Conservation (phyloP, 2,797 vertebrate species). For the Decapterus maruadsi region DNA sequence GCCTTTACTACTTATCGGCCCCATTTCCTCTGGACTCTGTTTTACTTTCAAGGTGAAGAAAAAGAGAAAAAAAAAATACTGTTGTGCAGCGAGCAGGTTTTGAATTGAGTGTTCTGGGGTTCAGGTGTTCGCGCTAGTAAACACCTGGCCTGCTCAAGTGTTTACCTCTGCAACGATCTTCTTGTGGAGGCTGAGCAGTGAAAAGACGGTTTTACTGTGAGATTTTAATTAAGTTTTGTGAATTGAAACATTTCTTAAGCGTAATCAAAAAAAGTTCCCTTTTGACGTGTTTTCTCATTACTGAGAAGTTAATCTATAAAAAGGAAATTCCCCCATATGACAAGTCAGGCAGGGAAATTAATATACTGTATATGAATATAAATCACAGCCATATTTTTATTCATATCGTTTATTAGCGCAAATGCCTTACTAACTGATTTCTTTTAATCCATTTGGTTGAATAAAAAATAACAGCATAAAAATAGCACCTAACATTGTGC, state of each 20-base stretch:
- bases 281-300: conserved; percentile 16
- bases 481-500: neutral
- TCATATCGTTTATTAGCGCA: neutral
- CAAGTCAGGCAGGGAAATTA: conserved; percentile 11
- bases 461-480: neutral
- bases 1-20: conserved; percentile 57
- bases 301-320: conserved; percentile 11
- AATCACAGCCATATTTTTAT: conserved; percentile 2
- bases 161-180: conserved; percentile 37
- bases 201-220: neutral
- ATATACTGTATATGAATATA: neutral
- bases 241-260: conserved; percentile 13
- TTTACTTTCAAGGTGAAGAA: conserved; percentile 49
- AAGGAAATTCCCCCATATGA: conserved; percentile 8
- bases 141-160: conserved; percentile 49
- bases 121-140: conserved; percentile 45
- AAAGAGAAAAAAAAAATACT: neutral
- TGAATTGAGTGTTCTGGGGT: conserved; percentile 40
- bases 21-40: conserved; percentile 61
- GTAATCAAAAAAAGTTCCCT: conserved; percentile 8
- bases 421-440: neutral
- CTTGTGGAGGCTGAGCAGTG: neutral
- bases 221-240: conserved; percentile 5
- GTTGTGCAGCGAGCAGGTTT: conserved; percentile 20
- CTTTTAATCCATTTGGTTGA: neutral